These are phyloP conservation scores for Leucophenga varia DNA, from an alignment of 1,140 invertebrate species.

Conservation along the genomic window DNA sequence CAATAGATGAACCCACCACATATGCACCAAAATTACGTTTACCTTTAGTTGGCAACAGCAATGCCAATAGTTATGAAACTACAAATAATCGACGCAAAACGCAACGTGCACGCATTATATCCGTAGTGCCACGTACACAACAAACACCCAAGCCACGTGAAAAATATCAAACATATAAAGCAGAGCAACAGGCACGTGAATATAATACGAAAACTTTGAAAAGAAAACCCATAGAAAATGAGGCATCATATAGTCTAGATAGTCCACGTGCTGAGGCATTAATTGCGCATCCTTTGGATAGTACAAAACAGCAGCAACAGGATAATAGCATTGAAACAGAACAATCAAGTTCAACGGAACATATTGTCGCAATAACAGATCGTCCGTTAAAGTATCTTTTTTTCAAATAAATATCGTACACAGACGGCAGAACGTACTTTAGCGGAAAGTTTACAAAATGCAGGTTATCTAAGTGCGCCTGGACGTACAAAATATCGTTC, in stretches of 20 bases:
- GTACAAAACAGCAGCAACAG: slow-evolving; percentile 23
- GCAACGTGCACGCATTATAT: slow-evolving; percentile 26
- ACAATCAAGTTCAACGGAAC: slow-evolving; percentile 25
- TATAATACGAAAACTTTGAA: slow-evolving; percentile 13
- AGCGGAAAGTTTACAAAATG: slow-evolving; percentile 47
- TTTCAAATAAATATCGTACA: slow-evolving; percentile 47
- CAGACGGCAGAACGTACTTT: slow-evolving; percentile 38
- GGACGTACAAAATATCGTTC: slow-evolving; percentile 22
- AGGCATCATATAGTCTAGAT: slow-evolving; percentile 21
- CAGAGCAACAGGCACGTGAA: slow-evolving; percentile 23
- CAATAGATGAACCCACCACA: slow-evolving; percentile 50
- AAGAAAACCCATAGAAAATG: slow-evolving; percentile 34
- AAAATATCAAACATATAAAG: slow-evolving; percentile 37
- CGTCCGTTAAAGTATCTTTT: slow-evolving; percentile 38
- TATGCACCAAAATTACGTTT: slow-evolving; percentile 41
- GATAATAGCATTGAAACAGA: slow-evolving; percentile 40
- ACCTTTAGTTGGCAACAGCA: not conserved
- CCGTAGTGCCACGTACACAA: slow-evolving; percentile 13
- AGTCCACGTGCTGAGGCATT: slow-evolving; percentile 41
- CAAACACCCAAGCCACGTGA: slow-evolving; percentile 22
- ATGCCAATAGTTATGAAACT: slow-evolving; percentile 4
- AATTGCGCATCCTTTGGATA: slow-evolving; percentile 18
- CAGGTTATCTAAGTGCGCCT: slow-evolving; percentile 34
- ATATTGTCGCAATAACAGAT: slow-evolving; percentile 31
- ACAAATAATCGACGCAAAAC: slow-evolving; percentile 25